Conservation (phyloP, 2,113 vertebrate species). For the Oryzias melastigma region DNA sequence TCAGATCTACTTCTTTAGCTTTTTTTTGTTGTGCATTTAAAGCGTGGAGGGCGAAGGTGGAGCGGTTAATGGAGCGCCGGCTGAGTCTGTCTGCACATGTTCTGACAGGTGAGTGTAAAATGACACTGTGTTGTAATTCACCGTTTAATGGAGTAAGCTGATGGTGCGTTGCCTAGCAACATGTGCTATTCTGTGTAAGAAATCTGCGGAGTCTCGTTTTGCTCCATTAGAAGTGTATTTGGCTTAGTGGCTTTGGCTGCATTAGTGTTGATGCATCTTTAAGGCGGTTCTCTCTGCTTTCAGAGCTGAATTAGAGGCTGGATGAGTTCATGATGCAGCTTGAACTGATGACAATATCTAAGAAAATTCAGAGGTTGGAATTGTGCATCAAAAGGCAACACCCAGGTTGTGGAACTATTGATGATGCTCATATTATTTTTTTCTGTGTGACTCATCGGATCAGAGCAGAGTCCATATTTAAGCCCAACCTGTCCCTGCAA, state of each 20-base stretch:
- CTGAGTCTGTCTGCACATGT: background rate
- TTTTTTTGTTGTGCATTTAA: background rate
- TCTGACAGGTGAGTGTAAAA: slow-evolving; percentile 4
- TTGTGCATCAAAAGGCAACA: too few species aligned
- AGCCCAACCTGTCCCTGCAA: too few species aligned
- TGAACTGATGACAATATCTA: background rate
- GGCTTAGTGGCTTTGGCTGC: background rate
- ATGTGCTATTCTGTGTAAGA: background rate
- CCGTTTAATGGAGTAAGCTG: slow-evolving; percentile 1
- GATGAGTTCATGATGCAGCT: background rate
- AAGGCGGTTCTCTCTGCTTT: background rate
- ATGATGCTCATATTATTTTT: too few species aligned
- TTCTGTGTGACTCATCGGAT: too few species aligned
- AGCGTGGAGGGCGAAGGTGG: slow-evolving; percentile 1
- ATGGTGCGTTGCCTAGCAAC: slow-evolving; percentile 11
- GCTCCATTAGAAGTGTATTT: background rate
- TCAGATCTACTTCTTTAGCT: too few species aligned
- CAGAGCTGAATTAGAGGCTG: background rate
- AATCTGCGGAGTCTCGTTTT: background rate
- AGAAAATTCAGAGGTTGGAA: too few species aligned
- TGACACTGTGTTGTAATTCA: background rate
- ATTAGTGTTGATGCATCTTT: background rate
- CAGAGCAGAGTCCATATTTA: too few species aligned
- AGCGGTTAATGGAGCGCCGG: background rate
- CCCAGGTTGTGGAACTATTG: too few species aligned